Evolutionary conservation across 2,888 invertebrate species (phyloP).

Genomic region (Eucera pruinosa): DNA sequence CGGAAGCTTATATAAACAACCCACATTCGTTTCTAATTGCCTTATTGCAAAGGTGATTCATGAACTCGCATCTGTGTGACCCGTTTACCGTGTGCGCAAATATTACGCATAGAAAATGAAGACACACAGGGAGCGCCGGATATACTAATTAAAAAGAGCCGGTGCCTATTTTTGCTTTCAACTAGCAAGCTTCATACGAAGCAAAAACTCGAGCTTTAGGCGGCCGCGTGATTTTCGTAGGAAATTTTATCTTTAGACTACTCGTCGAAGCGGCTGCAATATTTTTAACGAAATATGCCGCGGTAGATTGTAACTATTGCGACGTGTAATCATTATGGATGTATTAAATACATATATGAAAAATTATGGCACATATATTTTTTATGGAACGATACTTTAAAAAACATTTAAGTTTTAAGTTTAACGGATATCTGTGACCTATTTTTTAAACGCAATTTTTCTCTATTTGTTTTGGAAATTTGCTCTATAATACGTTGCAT

Average conservation of each 20-base stretch:
- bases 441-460: not conserved
- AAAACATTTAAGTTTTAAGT: not conserved
- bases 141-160: constrained; percentile 53
- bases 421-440: not conserved
- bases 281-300: not conserved
- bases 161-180: constrained; percentile 32
- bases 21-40: constrained; percentile 42
- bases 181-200: constrained; percentile 37
- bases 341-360: not conserved
- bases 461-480: not conserved
- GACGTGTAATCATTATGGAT: not conserved
- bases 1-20: constrained; percentile 8
- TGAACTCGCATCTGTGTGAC: constrained; percentile 32
- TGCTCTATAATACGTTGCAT: too few relatives aligned
- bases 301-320: not conserved
- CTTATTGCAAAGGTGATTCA: constrained; percentile 48
- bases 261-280: constrained; percentile 11
- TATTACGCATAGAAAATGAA: constrained; percentile 29
- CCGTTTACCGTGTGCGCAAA: constrained; percentile 26
- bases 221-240: constrained; percentile 13
- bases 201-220: constrained; percentile 10
- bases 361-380: not conserved
- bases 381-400: not conserved
- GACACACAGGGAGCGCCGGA: constrained; percentile 23
- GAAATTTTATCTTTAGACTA: not conserved